These are phyloP conservation scores for Drosophila fuyamai DNA, from an alignment of 1,140 invertebrate genomes.

Conservation along the genomic window DNA sequence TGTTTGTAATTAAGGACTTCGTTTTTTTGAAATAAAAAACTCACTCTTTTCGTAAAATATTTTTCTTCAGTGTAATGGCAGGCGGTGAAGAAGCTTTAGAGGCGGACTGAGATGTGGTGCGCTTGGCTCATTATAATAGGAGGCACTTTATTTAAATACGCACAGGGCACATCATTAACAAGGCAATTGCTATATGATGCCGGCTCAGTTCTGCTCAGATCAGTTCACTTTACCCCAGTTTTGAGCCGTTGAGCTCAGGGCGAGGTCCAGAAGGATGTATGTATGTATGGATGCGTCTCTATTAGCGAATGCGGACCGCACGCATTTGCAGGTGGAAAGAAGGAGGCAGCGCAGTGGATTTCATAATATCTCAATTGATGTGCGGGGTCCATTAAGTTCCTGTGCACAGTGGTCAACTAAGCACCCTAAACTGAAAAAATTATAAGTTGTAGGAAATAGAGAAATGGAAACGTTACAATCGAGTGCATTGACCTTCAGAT, in stretches of 20 bases:
- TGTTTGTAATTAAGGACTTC: too few relatives aligned
- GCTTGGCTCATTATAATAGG: constrained; percentile 75
- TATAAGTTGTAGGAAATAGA: not conserved
- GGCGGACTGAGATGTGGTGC: constrained; percentile 35
- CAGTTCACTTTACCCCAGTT: constrained; percentile 11
- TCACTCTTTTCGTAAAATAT: not conserved
- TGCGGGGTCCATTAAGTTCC: constrained; percentile 17
- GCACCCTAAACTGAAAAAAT: not conserved
- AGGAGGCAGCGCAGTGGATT: constrained; percentile 31
- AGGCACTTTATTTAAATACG: constrained; percentile 81
- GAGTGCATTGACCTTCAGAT: too few relatives aligned
- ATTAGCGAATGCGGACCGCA: constrained; percentile 67
- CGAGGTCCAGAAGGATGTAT: constrained; percentile 30
- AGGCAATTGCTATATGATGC: constrained; percentile 60
- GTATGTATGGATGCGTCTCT: constrained; percentile 63
- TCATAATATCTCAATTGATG: constrained; percentile 81
- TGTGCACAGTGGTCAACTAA: constrained; percentile 39
- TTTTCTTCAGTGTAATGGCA: constrained; percentile 18
- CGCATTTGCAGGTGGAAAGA: constrained; percentile 45
- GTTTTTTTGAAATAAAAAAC: not conserved
- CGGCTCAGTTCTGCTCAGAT: constrained; percentile 5
- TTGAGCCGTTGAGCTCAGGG: not conserved
- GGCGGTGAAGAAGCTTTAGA: constrained; percentile 17
- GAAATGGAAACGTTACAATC: too few relatives aligned
- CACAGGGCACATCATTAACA: constrained; percentile 80